Evolutionary conservation across 2,888 invertebrate genomes (phyloP), one percentile per base, ranked within the genome.

Genomic region (Drosophila maculinotata): DNA sequence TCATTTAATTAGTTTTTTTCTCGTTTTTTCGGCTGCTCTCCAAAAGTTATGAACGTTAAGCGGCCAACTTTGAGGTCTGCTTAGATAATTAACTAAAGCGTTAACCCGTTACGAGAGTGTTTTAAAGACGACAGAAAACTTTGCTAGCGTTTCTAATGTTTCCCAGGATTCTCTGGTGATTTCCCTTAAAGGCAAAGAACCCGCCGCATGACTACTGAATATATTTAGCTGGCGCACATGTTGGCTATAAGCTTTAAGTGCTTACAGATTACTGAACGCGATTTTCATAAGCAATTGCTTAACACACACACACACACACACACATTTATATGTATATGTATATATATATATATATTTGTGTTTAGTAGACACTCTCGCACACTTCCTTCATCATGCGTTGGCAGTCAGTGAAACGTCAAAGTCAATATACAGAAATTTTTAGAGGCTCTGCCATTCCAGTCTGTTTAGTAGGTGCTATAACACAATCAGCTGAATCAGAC

Each of bases 401-500:
- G 49, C 60, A 49, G 47, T 64, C 52, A 54, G 58, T 47, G 58
- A 57, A 67, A 79, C 68, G 86, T 77, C 80, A 81, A 71, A 80
- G 75, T 86, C 80, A 86, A 83, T 86, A 84, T 47, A 57, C 58
- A 63, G 52, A 59, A n/a, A 53, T 30, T 63, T 57, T 41, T 33
- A 54, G 42, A 39, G 54, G 44, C 41, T 66, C 45, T 53, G 45
- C 30, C 52, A 47, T 69, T 70, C 70, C 70, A 65, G 57, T 59
- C 56, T 54, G 42, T 60, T 76, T 60, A 70, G 70, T 59, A 49
- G 70, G 76, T 72, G 74, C 75, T 74, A 69, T 76, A 79, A 82
- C 82, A 80, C 76, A 86, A 86, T 80, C 79, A 73, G 73, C 56
- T 63, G 60, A 67, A 83, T 79, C 86, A 86, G 76, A 81, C 79